Conservation (phyloP, 2,113 vertebrate genomes). For the Alces alces region DNA sequence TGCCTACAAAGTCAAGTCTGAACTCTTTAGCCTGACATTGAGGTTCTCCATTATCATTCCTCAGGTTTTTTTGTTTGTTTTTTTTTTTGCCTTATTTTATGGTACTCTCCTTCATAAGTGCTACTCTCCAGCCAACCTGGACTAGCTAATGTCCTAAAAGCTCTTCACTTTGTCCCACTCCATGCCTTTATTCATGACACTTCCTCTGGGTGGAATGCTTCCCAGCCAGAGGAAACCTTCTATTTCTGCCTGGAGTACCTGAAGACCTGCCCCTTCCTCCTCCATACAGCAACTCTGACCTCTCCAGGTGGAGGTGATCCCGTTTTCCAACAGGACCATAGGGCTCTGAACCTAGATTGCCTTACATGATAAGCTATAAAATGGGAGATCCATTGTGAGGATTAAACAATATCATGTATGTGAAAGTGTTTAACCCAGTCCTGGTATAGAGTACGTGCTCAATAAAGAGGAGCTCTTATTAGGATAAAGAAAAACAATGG, state of each 20-base stretch:
- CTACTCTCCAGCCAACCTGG: neutral
- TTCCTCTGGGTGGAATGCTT: neutral
- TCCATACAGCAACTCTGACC: conserved; percentile 2
- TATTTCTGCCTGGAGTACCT: neutral
- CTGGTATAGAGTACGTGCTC: neutral
- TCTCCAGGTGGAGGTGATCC: neutral
- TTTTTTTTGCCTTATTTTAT: neutral
- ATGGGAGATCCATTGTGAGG: neutral
- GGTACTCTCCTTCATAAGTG: neutral
- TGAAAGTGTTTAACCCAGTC: neutral
- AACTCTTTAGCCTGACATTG: neutral
- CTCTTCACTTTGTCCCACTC: neutral
- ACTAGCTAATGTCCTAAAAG: neutral
- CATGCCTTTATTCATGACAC: neutral
- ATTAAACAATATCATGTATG: neutral
- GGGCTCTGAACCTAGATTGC: neutral
- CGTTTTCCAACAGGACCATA: neutral
- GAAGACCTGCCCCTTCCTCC: neutral
- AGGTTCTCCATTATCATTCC: neutral
- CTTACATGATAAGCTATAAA: neutral
- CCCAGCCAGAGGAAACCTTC: neutral
- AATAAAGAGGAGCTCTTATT: neutral
- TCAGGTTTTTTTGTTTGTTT: neutral
- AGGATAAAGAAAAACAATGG: neutral
- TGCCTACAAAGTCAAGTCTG: neutral